phyloP scores from a whole-genome alignment of 1,140 invertebrate species.

The Mizuhopecten yessoensis region DNA sequence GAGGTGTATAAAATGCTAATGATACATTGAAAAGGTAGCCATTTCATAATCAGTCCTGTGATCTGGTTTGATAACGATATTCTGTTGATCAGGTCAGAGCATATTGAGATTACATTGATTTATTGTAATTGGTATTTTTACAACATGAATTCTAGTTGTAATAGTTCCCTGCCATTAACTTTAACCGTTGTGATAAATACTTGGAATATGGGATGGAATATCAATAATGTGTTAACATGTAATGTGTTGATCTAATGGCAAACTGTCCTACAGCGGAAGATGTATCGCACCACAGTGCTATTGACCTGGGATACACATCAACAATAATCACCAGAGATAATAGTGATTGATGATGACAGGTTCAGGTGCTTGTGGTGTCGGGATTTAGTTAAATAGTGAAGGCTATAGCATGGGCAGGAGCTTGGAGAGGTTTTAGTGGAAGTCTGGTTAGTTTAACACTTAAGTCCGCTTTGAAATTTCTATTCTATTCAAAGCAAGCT shows the following conservation, averaged over 20 bases:
- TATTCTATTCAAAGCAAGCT: too few relatives aligned
- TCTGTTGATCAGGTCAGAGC: too few relatives aligned
- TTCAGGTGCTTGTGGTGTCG: neutral
- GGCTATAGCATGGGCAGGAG: neutral
- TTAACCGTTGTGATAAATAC: too few relatives aligned
- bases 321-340: constrained; percentile 6
- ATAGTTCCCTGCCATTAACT: too few relatives aligned
- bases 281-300: neutral
- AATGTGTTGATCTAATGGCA: neutral
- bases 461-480: too few relatives aligned
- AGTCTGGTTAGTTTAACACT: neutral
- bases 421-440: neutral
- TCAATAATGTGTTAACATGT: neutral
- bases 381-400: constrained; percentile 2
- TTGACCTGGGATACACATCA: constrained; percentile 37
- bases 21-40: too few relatives aligned
- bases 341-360: constrained; percentile 33
- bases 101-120: too few relatives aligned
- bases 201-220: neutral
- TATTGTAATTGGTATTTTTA: too few relatives aligned
- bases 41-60: too few relatives aligned
- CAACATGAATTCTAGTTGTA: too few relatives aligned
- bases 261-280: neutral
- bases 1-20: too few relatives aligned
- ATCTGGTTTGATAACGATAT: too few relatives aligned